Percentiles rank a stretch among this genome's conserved stretches.
These are phyloP conservation scores for Aurelia aurita complex sp. Pacific DNA, from an alignment of 30 jellyfish, hydroid and myxozoan species.

Conservation along the genomic window DNA sequence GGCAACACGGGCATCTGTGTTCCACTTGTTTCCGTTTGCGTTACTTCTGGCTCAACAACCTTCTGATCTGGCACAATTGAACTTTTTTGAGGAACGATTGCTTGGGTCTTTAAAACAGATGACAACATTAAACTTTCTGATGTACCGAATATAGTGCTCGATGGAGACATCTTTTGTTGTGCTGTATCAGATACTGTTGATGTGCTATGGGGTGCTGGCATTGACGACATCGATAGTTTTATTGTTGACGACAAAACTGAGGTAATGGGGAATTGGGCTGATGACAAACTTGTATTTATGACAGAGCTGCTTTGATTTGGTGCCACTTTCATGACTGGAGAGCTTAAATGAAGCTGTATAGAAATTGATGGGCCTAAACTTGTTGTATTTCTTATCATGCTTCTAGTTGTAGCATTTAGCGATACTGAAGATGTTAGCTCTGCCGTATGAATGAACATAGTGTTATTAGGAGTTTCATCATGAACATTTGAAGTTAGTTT, in stretches of 20 bases:
- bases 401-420: neutral
- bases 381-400: neutral
- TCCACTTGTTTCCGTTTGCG: neutral
- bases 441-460: neutral
- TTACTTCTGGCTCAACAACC: neutral
- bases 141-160: constrained; percentile 8
- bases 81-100: neutral
- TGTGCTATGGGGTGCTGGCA: constrained; percentile 43
- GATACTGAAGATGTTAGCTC: neutral
- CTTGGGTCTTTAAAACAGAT: neutral
- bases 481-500: neutral
- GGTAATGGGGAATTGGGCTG: constrained; percentile 17
- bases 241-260: constrained; percentile 28
- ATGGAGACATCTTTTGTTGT: neutral
- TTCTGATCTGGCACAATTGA: neutral
- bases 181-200: constrained; percentile 37
- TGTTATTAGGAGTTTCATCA: neutral
- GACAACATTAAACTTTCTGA: neutral
- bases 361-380: neutral
- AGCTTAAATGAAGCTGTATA: neutral
- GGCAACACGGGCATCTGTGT: constrained; percentile 54
- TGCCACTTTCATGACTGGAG: neutral
- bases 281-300: neutral
- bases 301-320: neutral
- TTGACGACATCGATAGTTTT: constrained; percentile 8